These are phyloP conservation scores for Conops quadrifasciatus DNA, from an alignment of 2,888 invertebrate species.

Conservation along the genomic window DNA sequence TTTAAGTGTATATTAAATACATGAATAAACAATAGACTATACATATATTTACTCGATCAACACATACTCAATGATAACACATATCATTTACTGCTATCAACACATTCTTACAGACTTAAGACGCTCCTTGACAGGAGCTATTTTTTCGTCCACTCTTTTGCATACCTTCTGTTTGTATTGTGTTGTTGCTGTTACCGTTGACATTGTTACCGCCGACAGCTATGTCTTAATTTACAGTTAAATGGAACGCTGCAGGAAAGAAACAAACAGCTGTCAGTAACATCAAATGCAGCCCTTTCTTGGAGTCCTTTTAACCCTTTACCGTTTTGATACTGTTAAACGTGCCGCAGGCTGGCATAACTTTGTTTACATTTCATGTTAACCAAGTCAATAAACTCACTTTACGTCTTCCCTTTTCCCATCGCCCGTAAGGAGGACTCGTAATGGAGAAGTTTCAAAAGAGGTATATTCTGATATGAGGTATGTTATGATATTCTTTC, in stretches of 20 bases:
- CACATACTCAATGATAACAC: too few species aligned
- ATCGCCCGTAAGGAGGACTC: too few species aligned
- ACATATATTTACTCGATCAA: too few species aligned
- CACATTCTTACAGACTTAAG: too few species aligned
- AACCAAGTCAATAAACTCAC: background rate
- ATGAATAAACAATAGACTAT: too few species aligned
- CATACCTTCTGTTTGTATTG: constrained; percentile 33
- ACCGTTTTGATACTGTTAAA: background rate
- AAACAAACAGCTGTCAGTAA: constrained; percentile 10
- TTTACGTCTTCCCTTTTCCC: too few species aligned
- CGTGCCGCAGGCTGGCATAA: background rate
- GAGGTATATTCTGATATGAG: too few species aligned
- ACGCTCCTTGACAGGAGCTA: too few species aligned
- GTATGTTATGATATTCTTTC: too few species aligned
- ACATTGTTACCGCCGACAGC: constrained; percentile 15
- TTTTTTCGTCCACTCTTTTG: background rate
- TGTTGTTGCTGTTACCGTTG: constrained; percentile 13
- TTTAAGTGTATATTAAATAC: too few species aligned
- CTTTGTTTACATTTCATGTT: background rate
- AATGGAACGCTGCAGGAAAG: constrained; percentile 16
- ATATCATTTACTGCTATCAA: too few species aligned
- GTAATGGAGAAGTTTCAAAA: too few species aligned
- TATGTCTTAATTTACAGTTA: constrained; percentile 32
- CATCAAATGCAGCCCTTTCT: constrained; percentile 2
- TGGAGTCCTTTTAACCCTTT: constrained; percentile 6